Percentiles rank a stretch among this genome's conserved stretches.
Conservation (phyloP, 1,140 invertebrate genomes). For the Gryllus bimaculatus region DNA sequence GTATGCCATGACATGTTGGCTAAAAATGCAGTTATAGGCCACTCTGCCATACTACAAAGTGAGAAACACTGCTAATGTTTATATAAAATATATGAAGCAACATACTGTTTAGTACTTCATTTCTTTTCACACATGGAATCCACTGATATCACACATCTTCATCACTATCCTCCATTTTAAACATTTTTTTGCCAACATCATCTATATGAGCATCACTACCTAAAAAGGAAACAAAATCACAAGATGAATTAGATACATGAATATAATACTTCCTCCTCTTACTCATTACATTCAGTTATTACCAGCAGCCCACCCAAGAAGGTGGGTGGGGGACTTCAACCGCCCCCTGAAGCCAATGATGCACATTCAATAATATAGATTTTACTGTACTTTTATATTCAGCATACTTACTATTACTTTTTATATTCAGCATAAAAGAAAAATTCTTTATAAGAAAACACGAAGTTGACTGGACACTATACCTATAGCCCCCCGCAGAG, state of each 20-base stretch:
- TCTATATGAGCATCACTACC: conserved; percentile 3
- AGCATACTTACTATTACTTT: no score
- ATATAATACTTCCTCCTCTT: not conserved
- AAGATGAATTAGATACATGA: not conserved
- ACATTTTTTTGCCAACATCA: conserved; percentile 8
- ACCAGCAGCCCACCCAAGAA: not conserved
- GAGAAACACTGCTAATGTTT: not conserved
- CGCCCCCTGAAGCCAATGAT: not conserved
- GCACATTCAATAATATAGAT: not conserved
- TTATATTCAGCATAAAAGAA: no score
- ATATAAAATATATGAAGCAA: no score
- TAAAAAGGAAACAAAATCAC: not conserved
- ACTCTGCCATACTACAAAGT: not conserved
- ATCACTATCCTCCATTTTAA: conserved; percentile 15
- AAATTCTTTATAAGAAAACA: no score
- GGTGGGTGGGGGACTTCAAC: not conserved
- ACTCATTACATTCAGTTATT: not conserved
- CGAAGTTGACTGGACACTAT: no score
- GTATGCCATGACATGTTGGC: not conserved
- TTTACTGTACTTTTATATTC: not conserved
- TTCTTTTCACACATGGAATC: no score
- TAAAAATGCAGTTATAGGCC: not conserved
- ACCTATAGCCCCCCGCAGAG: no score
- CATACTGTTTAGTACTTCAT: no score
- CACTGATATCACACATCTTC: conserved; percentile 1